Base-by-base conservation (phyloP, 2,113 vertebrate genomes). In the Stigmatopora nigra region DNA sequence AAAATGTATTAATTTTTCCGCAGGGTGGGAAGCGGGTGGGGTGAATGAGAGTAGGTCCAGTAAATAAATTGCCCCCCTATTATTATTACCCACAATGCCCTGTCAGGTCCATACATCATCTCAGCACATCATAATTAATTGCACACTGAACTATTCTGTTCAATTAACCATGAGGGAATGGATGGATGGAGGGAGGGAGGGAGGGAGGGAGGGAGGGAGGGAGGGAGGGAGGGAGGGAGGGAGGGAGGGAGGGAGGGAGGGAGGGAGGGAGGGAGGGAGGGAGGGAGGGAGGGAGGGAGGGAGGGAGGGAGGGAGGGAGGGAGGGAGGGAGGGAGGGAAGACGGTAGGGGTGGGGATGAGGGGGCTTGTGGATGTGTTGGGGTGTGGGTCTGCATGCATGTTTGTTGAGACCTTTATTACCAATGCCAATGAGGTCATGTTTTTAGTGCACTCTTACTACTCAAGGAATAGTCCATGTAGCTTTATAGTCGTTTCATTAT, bases 101-200 rank as follows among this genome's bases (percentile, higher is more conserved):
- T 86, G 88, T 88, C 89, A 89, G 85, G 77, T 82, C 86, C 84
- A 90, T 90, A 88, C 80, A 89, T 90, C 87, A 89, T 87, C 78
- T 82, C 86, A 84, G 83, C 87, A 90, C 84, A 89, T 89, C 86
- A 89, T 88, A 89, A 90, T 91, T 91, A 91, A 90, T 90, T 90
- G 87, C 84, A 81, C 80, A 80, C 87, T 87, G 87, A 90, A 89
- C 85, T 87, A 89, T 88, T 89, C 84, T 86, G 84, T 90, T 91
- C 87, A 89, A 89, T 87, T 88, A 89, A 87, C 77, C 81, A 87
- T 80, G 76, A 77, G 82, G 82, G 82, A 81, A 82, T 85, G 82
- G 78, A 84, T 65, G 70, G 70, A 62, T 56, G 53, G 65, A 22
- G 69, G 25, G 46, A 52, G 11, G 19, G 69, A 41, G 62, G 65